phyloP scores from a whole-genome alignment of 2,113 vertebrate species.

The Hippocampus abdominalis region DNA sequence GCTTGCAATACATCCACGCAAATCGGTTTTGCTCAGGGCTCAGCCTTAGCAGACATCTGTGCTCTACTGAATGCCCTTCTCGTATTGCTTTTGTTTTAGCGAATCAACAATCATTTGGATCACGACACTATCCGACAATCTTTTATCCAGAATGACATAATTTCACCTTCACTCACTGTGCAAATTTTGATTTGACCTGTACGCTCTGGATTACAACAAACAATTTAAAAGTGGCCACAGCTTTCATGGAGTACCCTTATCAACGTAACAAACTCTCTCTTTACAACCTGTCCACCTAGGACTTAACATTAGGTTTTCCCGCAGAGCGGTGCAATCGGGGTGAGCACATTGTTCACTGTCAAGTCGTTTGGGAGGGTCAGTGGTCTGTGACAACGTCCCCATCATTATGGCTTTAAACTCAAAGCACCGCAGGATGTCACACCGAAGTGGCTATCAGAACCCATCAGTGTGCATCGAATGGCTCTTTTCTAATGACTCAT shows the following conservation, averaged over 20 bases:
- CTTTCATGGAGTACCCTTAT: conserved; percentile 12
- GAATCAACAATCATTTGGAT: not conserved
- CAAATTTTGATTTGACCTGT: conserved; percentile 24
- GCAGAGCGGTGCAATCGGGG: not conserved
- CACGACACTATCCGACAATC: not conserved
- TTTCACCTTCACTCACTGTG: not conserved
- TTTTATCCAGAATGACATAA: conserved; percentile 13
- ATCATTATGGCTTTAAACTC: conserved; percentile 49
- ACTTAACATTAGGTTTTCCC: not conserved
- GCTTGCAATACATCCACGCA: too few relatives aligned
- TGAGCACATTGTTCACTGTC: conserved; percentile 32
- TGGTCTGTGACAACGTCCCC: conserved; percentile 51
- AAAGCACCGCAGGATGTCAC: conserved; percentile 32
- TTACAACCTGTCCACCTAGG: not conserved
- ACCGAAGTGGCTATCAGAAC: conserved; percentile 33
- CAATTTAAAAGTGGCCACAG: conserved; percentile 12
- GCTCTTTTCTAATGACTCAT: conserved; percentile 31
- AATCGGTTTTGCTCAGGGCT: too few relatives aligned
- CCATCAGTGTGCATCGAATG: conserved; percentile 44
- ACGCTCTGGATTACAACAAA: not conserved
- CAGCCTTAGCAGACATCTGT: not conserved
- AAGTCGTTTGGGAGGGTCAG: conserved; percentile 51
- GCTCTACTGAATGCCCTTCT: not conserved
- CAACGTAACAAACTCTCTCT: conserved; percentile 35
- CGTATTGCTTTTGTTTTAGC: not conserved